phyloP scores from a whole-genome alignment of 1,140 invertebrate genomes.

The Pseudomyrmex pallidus region DNA sequence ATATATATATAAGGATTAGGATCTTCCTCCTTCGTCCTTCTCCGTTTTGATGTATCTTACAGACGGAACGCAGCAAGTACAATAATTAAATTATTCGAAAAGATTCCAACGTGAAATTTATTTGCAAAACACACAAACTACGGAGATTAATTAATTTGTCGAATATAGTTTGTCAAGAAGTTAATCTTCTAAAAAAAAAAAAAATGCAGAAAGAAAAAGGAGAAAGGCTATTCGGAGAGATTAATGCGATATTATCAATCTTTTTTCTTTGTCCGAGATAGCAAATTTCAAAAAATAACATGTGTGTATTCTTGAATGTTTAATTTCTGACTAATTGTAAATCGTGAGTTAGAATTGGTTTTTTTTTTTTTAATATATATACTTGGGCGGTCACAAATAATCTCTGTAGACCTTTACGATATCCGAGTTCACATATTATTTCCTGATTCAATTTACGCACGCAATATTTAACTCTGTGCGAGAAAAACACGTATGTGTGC shows the following conservation, averaged over 20 bases:
- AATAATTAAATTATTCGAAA: conserved; percentile 18
- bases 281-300: conserved; percentile 14
- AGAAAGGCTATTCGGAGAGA: conserved; percentile 1
- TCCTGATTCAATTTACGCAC: neutral
- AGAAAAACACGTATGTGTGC: conserved; percentile 17
- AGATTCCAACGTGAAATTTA: conserved; percentile 23
- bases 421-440: conserved; percentile 15
- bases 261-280: neutral
- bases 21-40: conserved; percentile 66
- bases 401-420: conserved; percentile 10
- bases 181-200: neutral
- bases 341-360: conserved; percentile 9
- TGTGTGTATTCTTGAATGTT: neutral
- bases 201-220: conserved; percentile 1
- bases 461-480: conserved; percentile 38
- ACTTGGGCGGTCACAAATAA: conserved; percentile 14
- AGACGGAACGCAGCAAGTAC: conserved; percentile 58
- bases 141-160: conserved; percentile 13
- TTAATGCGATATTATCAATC: neutral
- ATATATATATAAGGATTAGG: conserved; percentile 53
- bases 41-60: conserved; percentile 45
- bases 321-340: neutral
- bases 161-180: neutral
- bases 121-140: conserved; percentile 4
- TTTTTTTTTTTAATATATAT: neutral